A percentile compares a stretch with the other conserved stretches of the same genome.
Evolutionary conservation across 2,888 invertebrate species (phyloP).

Genomic region (Cheilosia pagana): DNA sequence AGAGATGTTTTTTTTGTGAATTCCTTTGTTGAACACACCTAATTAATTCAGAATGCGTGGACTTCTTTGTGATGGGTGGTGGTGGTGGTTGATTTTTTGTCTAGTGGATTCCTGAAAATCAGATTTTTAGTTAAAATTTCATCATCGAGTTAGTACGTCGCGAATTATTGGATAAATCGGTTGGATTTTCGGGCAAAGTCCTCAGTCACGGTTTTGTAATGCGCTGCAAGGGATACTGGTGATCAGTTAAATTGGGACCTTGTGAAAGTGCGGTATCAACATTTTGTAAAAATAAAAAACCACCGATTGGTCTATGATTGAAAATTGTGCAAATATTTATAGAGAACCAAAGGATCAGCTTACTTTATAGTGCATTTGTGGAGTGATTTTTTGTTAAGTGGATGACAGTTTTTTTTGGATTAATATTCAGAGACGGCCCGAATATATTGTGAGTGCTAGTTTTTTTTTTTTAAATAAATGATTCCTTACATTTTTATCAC

Average conservation of each 20-base stretch:
- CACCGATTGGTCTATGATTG: neutral
- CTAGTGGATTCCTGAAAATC: slow-evolving; percentile 46
- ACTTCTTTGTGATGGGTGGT: slow-evolving; percentile 69
- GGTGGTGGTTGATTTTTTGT: slow-evolving; percentile 4
- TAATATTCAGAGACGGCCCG: neutral
- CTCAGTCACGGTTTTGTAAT: slow-evolving; percentile 51
- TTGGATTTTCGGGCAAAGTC: slow-evolving; percentile 67
- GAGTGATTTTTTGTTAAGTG: neutral
- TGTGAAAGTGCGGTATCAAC: slow-evolving; percentile 17
- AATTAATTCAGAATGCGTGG: slow-evolving; percentile 81
- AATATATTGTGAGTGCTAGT: neutral
- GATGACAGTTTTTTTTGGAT: slow-evolving; percentile 25
- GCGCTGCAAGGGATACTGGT: slow-evolving; percentile 57
- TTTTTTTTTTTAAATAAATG: neutral
- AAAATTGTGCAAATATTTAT: neutral
- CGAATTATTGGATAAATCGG: slow-evolving; percentile 74
- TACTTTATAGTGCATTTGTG: slow-evolving; percentile 8
- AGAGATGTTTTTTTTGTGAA: slow-evolving; percentile 9
- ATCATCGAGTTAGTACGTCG: slow-evolving; percentile 69
- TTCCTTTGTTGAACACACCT: slow-evolving; percentile 78
- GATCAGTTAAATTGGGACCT: slow-evolving; percentile 27
- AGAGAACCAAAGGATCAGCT: slow-evolving; percentile 1
- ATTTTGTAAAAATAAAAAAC: neutral
- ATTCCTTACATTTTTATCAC: too few relatives aligned
- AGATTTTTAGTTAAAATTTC: slow-evolving; percentile 51